Base-by-base conservation (phyloP, 1,140 invertebrate genomes). In the Drosophila sulfurigaster region DNA sequence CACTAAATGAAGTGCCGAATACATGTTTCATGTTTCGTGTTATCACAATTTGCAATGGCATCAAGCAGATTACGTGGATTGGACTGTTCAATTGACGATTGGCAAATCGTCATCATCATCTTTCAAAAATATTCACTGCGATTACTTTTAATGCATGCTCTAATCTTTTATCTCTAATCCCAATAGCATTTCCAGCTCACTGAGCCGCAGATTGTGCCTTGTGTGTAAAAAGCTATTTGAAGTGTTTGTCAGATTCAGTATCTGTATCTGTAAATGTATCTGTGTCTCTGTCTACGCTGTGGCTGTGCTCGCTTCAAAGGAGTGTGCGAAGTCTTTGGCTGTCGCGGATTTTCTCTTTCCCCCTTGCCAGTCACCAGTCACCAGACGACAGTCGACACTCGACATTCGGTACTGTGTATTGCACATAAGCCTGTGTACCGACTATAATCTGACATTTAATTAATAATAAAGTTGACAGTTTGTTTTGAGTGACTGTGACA, bases 401-500 rank as follows among this genome's bases (percentile, higher is more conserved):
- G 63, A 16, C 13, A 38, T 5, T 56, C 16, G 63, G 46, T 45
- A 16, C 56, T 46, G 64, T 32, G 75, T 79, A 65, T 25, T 65
- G 51, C 63, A 45, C 41, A 65, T 43, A 65, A 65, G 63, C 65
- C 75, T 78, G 81, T 64, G 73, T 64, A 59, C 43, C 74, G 78
- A 82, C 74, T 91, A 91, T 91, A 91, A 91, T 91, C 87, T 87
- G 87, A 87, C 87, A 91, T 91, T 90, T 91, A 91, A 91, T 91
- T 91, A 91, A 91, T 91, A 91, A 91, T 91, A 91, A 91, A 90
- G 80, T 87, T 82, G 87, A 91, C 87, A 91, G 85, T 71, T 91
- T 91, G 87, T 91, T 87, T 80, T 91, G 82, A 91, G 82, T 82
- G 77, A 91, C 75, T 91, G 87, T 91, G 87, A 91, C 87, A 91